Conservation (phyloP, 2,888 invertebrate species). For the Cinara cedri region DNA sequence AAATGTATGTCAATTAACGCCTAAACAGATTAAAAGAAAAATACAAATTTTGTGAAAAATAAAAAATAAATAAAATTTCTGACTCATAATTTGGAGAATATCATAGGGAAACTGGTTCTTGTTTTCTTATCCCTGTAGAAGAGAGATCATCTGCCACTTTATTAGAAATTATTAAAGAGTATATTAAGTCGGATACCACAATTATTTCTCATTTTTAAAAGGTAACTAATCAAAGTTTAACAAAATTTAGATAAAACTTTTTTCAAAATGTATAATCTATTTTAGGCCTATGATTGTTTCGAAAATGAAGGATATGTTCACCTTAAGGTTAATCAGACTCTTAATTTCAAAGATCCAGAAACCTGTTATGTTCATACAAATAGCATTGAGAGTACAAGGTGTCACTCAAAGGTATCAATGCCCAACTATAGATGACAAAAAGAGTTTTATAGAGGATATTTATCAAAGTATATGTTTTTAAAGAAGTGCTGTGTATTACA, state of each 20-base stretch:
- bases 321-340: neutral
- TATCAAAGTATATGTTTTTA: too few species aligned
- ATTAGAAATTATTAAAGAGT: neutral
- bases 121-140: neutral
- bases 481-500: too few species aligned
- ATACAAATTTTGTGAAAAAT: too few species aligned
- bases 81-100: neutral
- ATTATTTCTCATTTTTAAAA: neutral
- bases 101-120: neutral
- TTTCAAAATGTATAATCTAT: neutral
- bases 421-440: too few species aligned
- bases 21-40: slow-evolving; percentile 89
- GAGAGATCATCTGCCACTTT: neutral
- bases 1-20: slow-evolving; percentile 89
- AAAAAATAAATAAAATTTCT: too few species aligned
- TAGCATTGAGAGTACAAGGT: too few species aligned
- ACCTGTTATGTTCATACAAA: too few species aligned
- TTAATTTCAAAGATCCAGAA: neutral
- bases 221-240: neutral
- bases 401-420: too few species aligned
- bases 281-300: neutral
- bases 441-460: too few species aligned
- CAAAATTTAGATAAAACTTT: neutral
- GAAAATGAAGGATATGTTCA: neutral
- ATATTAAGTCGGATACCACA: neutral